Evolutionary conservation across 2,888 invertebrate genomes (phyloP).

Genomic region (Apotomis betuletana): DNA sequence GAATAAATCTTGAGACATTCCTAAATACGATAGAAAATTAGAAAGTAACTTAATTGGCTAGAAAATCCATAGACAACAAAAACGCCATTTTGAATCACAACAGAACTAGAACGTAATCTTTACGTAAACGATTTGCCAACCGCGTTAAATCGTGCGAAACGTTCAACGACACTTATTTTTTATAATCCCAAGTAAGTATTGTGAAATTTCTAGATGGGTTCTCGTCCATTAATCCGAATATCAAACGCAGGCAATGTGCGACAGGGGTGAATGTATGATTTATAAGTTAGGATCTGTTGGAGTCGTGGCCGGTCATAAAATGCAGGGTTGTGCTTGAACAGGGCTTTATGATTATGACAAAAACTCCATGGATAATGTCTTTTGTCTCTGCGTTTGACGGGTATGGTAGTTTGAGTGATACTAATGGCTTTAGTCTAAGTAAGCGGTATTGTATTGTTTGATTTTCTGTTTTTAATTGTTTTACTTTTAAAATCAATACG

Average conservation of each 20-base stretch:
- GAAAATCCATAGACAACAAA: constrained; percentile 34
- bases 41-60: constrained; percentile 27
- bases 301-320: constrained; percentile 54
- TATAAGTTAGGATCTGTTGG: constrained; percentile 54
- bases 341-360: constrained; percentile 52
- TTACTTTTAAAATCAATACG: background rate
- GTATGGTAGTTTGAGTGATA: constrained; percentile 49
- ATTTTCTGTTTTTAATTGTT: background rate
- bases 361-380: constrained; percentile 57
- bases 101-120: constrained; percentile 35
- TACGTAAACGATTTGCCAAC: constrained; percentile 38
- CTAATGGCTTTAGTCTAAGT: constrained; percentile 39
- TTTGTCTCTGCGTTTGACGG: constrained; percentile 55
- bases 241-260: constrained; percentile 56
- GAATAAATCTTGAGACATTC: background rate
- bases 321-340: constrained; percentile 54
- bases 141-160: constrained; percentile 35
- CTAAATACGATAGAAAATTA: background rate
- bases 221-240: constrained; percentile 59
- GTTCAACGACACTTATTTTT: constrained; percentile 40
- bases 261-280: constrained; percentile 54
- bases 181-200: constrained; percentile 31
- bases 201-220: constrained; percentile 47
- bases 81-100: constrained; percentile 28
- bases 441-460: background rate